Conservation (phyloP, 2,888 invertebrate genomes). For the Pristionchus exspectatus region DNA sequence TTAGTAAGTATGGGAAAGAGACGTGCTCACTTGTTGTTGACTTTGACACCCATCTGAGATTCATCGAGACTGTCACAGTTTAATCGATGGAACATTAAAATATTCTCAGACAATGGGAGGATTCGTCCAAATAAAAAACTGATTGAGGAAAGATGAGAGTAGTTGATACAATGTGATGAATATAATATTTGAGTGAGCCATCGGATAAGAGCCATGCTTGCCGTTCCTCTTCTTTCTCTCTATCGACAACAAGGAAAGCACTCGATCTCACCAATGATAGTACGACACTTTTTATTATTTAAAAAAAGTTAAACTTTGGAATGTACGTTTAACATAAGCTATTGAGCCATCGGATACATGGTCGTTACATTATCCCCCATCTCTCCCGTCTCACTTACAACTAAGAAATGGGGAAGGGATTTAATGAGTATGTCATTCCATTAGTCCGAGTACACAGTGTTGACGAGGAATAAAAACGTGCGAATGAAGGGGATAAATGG, state of each 20-base stretch:
- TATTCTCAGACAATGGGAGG: no score
- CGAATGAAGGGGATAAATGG: background rate
- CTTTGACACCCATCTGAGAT: background rate
- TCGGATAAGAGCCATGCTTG: constrained; percentile 65
- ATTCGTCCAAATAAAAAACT: background rate
- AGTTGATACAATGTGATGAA: no score
- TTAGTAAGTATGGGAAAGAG: constrained; percentile 19
- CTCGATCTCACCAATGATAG: constrained; percentile 65
- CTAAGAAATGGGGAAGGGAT: background rate
- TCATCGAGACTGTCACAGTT: background rate
- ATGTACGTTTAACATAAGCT: no score
- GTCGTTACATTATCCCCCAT: background rate
- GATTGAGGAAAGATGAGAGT: background rate
- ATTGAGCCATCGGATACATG: no score
- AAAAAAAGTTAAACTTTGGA: background rate
- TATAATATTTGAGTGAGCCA: constrained; percentile 58
- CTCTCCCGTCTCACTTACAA: background rate
- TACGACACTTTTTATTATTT: background rate
- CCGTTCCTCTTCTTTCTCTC: constrained; percentile 61
- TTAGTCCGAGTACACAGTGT: background rate
- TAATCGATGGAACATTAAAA: background rate
- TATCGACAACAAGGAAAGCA: constrained; percentile 64
- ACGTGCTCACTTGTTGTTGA: constrained; percentile 24
- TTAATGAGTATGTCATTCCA: constrained; percentile 6
- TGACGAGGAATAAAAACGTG: background rate